Evolutionary conservation across 2,888 invertebrate genomes (phyloP).

Genomic region (Lordiphosa andalusiaca): DNA sequence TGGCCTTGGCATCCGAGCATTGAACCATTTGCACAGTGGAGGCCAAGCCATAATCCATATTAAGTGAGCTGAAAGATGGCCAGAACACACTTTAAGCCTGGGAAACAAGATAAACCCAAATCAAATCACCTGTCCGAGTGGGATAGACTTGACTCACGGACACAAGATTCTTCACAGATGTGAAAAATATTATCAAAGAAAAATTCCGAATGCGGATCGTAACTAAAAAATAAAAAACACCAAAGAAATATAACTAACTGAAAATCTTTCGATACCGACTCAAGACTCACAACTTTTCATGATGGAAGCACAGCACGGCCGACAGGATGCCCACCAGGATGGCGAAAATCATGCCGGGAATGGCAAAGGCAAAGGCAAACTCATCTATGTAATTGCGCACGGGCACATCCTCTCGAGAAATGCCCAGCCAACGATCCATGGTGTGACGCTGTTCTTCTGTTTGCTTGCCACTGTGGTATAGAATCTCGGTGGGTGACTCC

Average conservation of each 20-base stretch:
- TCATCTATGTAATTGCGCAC: conserved; percentile 86
- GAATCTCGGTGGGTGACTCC: conserved; percentile 77
- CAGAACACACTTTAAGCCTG: no score
- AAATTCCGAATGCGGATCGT: conserved; percentile 84
- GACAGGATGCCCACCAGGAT: conserved; percentile 85
- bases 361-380: conserved; percentile 85
- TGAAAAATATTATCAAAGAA: conserved; percentile 87
- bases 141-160: conserved; percentile 42
- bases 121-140: conserved; percentile 44
- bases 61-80: conserved; percentile 44
- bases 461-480: conserved; percentile 69
- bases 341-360: conserved; percentile 86
- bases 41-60: conserved; percentile 74
- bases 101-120: conserved; percentile 40
- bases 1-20: conserved; percentile 82
- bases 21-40: conserved; percentile 84
- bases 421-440: conserved; percentile 83
- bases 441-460: conserved; percentile 58
- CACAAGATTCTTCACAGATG: conserved; percentile 84
- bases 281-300: conserved; percentile 88
- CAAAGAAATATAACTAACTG: conserved; percentile 13
- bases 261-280: conserved; percentile 15
- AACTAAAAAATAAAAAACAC: conserved; percentile 77
- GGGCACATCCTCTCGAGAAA: conserved; percentile 83
- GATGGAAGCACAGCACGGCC: conserved; percentile 87